phyloP scores from a whole-genome alignment of 1,140 invertebrate genomes.

The Vanessa atalanta region DNA sequence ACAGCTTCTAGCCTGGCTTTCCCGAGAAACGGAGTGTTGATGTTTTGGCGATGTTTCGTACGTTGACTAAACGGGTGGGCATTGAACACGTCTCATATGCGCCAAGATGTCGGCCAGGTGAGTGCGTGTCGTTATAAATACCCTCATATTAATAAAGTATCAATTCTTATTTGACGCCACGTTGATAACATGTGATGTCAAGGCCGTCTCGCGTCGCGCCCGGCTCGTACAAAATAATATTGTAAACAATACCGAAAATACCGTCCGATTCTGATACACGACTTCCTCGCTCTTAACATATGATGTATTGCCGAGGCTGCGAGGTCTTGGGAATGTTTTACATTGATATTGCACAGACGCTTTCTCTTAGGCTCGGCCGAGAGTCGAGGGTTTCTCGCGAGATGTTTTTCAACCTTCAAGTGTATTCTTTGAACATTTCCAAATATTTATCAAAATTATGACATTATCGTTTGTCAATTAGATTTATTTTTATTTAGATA shows the following conservation, averaged over 20 bases:
- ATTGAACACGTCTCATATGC: constrained; percentile 23
- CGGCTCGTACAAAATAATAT: constrained; percentile 12
- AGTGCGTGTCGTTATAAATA: constrained; percentile 38
- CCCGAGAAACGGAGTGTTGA: background rate
- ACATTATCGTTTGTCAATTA: background rate
- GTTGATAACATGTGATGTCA: constrained; percentile 48
- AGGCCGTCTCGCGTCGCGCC: constrained; percentile 39
- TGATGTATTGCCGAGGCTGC: constrained; percentile 3
- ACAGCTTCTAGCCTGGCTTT: background rate
- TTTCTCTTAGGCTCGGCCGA: background rate
- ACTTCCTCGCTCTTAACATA: background rate
- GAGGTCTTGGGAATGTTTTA: background rate
- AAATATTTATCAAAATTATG: background rate
- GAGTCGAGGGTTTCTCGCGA: background rate
- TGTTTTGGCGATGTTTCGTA: constrained; percentile 13
- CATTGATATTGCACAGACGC: constrained; percentile 4
- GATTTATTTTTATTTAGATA: background rate
- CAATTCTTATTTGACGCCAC: constrained; percentile 37
- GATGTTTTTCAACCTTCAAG: background rate
- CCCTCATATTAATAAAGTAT: constrained; percentile 44
- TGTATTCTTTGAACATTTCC: background rate
- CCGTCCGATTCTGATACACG: constrained; percentile 1
- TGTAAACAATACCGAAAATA: constrained; percentile 41
- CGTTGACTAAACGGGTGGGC: constrained; percentile 20
- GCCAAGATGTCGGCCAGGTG: constrained; percentile 41